These are phyloP conservation scores for Mythimna loreyi DNA, from an alignment of 2,888 invertebrate genomes.

Conservation along the genomic window DNA sequence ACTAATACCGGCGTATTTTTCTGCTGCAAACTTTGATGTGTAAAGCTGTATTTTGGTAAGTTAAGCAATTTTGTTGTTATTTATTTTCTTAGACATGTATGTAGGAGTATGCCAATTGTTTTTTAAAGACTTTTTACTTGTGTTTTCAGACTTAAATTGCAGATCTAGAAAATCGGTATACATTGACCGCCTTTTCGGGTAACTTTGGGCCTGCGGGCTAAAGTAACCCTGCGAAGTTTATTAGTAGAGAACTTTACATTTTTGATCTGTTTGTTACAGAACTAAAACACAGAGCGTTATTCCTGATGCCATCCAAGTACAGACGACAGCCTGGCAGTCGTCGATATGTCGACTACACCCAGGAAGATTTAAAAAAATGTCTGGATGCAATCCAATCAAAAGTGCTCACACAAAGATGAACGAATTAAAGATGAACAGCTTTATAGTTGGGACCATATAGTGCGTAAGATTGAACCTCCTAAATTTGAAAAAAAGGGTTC, in stretches of 20 bases:
- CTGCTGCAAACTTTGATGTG: slow-evolving; percentile 2
- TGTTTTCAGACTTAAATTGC: not conserved
- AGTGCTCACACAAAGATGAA: slow-evolving; percentile 30
- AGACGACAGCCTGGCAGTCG: not conserved
- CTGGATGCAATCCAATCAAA: slow-evolving; percentile 22
- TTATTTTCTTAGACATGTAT: too few species aligned
- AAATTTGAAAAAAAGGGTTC: not conserved
- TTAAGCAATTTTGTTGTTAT: not conserved
- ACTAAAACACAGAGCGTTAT: not conserved
- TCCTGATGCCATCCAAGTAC: not conserved
- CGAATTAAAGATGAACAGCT: slow-evolving; percentile 35
- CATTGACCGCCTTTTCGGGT: slow-evolving; percentile 11
- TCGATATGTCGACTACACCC: not conserved
- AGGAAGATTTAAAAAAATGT: slow-evolving; percentile 9
- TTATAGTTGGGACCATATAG: slow-evolving; percentile 6
- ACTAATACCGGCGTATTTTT: slow-evolving; percentile 1
- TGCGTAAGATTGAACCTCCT: slow-evolving; percentile 3
- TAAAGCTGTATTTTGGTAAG: slow-evolving; percentile 13
- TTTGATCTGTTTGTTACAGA: not conserved
- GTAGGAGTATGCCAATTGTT: not conserved
- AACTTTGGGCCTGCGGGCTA: slow-evolving; percentile 7
- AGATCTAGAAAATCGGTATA: slow-evolving; percentile 18
- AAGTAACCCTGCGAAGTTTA: slow-evolving; percentile 13
- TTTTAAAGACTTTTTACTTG: slow-evolving; percentile 12
- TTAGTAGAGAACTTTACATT: not conserved